A percentile compares a stretch with the other conserved stretches of the same genome.
Evolutionary conservation across 2,113 vertebrate species (phyloP).

Genomic region (Pyrgilauda ruficollis): DNA sequence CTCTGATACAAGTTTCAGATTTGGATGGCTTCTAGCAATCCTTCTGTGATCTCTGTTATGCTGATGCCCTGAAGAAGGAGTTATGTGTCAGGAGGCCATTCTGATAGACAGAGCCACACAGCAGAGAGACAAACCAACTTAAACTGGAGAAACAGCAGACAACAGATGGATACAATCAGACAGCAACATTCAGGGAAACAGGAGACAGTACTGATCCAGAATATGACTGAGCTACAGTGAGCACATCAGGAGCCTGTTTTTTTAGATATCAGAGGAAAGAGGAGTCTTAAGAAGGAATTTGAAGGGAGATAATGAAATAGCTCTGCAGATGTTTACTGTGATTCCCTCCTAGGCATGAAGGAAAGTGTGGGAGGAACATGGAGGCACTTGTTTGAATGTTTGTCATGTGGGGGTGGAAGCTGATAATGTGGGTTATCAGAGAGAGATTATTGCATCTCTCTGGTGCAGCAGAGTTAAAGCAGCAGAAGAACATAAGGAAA

Average conservation of each 20-base stretch:
- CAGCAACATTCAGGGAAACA: neutral
- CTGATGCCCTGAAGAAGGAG: neutral
- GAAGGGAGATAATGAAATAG: neutral
- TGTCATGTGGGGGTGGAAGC: neutral
- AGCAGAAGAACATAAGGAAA: neutral
- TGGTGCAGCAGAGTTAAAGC: neutral
- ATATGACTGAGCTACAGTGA: neutral
- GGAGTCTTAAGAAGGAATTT: neutral
- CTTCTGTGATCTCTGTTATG: neutral
- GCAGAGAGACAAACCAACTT: neutral
- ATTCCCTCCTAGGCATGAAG: conserved; percentile 21
- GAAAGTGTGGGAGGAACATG: conserved; percentile 22
- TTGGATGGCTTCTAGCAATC: neutral
- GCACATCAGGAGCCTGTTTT: neutral
- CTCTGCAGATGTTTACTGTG: conserved; percentile 29
- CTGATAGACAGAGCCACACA: neutral
- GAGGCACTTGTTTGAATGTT: conserved; percentile 38
- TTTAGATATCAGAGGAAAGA: neutral
- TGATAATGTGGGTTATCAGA: neutral
- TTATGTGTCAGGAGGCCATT: neutral
- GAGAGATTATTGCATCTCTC: neutral
- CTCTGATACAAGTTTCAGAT: neutral
- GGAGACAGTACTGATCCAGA: neutral
- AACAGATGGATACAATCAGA: neutral
- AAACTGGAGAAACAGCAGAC: neutral